Base-by-base conservation (phyloP, 2,113 vertebrate species). In the Gymnarchus niloticus region DNA sequence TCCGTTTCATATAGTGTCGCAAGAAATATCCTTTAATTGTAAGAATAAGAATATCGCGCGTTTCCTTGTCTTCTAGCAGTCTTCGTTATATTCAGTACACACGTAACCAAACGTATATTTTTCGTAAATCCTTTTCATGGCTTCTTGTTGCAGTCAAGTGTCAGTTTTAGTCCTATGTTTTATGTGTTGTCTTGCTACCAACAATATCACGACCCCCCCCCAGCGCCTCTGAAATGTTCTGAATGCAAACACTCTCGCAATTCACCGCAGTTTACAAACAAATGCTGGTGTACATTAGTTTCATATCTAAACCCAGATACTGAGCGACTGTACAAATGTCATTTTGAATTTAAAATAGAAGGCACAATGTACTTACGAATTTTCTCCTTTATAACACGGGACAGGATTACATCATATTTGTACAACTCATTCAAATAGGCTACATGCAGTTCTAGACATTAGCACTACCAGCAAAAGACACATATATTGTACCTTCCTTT, bases 1-100 rank as follows among this genome's bases (percentile, higher is more conserved):
- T 94, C 94, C 91, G 92, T 89, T 91, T 91, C 37, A 87, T 81
- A 86, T 88, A 54, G 86, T 90, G 80, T 52, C 91, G 92, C 94
- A 88, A 94, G 93, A 95, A 94, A 95, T 95, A 95, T 95, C 94
- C 94, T 95, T 95, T 95, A 95, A 95, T 95, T 95, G 94, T 95
- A 95, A 94, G 92, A 90, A 90, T 88, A 94, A 89, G 92, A 84
- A 90, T 28, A 87, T 91, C 93, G 51, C 93, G 51, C 69, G 28
- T 82, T 88, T 90, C 51, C 81, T 86, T 87, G 65, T 88, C 82
- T 88, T 44, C 51, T 48, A 9, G 8, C 54, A 59, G 52, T 85
- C 65, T 76, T 85, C 73, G 19, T 46, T 48, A 41, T 9, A 23
- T 56, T 7, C 44, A 76, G n/a, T 56, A 33, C 69, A 83, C 81